Percentiles rank a stretch among this genome's conserved stretches.
phyloP scores from a whole-genome alignment of 2,797 vertebrate genomes.

The Spheniscus humboldti region DNA sequence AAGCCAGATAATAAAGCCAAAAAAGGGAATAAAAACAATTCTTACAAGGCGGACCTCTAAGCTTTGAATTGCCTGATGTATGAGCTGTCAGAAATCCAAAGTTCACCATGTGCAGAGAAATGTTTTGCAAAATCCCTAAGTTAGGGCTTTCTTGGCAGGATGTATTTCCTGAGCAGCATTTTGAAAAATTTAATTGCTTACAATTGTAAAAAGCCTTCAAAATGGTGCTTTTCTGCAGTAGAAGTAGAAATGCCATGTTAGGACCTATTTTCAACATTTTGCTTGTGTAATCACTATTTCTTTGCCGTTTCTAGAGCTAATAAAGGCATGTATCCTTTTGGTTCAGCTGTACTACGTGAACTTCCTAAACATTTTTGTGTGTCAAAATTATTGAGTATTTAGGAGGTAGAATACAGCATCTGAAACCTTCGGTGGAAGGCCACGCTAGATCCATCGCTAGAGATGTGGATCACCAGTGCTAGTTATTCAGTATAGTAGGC shows the following conservation, averaged over 20 bases:
- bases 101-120: constrained; percentile 32
- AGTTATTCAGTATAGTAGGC: not conserved
- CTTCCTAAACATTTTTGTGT: not conserved
- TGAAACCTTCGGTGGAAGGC: not conserved
- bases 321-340: not conserved
- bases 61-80: constrained; percentile 43
- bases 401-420: not conserved
- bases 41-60: not conserved
- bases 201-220: not conserved
- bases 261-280: not conserved
- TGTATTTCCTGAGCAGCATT: constrained; percentile 34
- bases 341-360: not conserved
- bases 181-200: not conserved
- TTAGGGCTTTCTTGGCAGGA: constrained; percentile 29
- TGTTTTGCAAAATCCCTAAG: constrained; percentile 33
- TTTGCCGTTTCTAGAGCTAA: not conserved
- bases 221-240: not conserved
- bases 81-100: constrained; percentile 42
- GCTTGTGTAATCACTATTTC: not conserved
- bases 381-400: not conserved
- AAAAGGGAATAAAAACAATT: constrained; percentile 54
- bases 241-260: not conserved
- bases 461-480: not conserved
- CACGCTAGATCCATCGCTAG: accelerated
- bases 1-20: constrained; percentile 40